These are phyloP conservation scores for Drosophila jambulina DNA, from an alignment of 1,140 invertebrate genomes.

Conservation along the genomic window DNA sequence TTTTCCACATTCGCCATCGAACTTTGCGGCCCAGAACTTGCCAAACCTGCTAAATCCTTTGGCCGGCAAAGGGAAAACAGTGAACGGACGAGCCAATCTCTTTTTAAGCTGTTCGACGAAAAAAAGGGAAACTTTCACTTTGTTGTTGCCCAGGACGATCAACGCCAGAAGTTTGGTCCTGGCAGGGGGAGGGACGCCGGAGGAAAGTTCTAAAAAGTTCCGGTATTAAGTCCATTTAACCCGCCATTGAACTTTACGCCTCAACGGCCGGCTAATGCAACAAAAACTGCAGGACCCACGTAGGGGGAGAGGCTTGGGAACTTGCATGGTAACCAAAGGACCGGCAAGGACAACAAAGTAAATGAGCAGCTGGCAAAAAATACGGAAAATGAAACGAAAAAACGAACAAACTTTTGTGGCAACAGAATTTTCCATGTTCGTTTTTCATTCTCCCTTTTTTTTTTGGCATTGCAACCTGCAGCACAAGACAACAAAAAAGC, in stretches of 20 bases:
- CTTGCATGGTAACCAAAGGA: slow-evolving; percentile 47
- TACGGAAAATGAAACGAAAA: slow-evolving; percentile 76
- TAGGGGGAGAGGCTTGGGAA: slow-evolving; percentile 48
- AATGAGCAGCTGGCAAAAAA: slow-evolving; percentile 57
- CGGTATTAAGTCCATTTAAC: slow-evolving; percentile 82
- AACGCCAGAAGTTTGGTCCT: slow-evolving; percentile 62
- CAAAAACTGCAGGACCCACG: slow-evolving; percentile 61
- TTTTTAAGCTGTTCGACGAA: slow-evolving; percentile 73
- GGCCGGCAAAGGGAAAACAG: slow-evolving; percentile 5
- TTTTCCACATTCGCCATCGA: slow-evolving; percentile 43
- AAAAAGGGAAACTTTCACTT: slow-evolving; percentile 72
- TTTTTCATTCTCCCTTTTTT: slow-evolving; percentile 12
- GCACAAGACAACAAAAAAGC: slow-evolving; percentile 2
- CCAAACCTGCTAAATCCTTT: slow-evolving; percentile 43
- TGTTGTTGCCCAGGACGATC: slow-evolving; percentile 70
- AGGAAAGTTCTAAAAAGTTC: slow-evolving; percentile 74
- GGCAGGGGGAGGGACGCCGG: not conserved
- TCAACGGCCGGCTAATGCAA: slow-evolving; percentile 72
- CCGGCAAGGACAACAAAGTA: slow-evolving; percentile 67
- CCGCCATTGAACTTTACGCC: slow-evolving; percentile 83
- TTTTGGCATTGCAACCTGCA: slow-evolving; percentile 35
- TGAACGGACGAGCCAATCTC: slow-evolving; percentile 63
- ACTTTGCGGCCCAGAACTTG: slow-evolving; percentile 37
- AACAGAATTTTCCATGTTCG: slow-evolving; percentile 60
- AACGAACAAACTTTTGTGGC: slow-evolving; percentile 59